These are phyloP conservation scores for Cataglyphis rosenhaueri DNA, from an alignment of 2,888 invertebrate species.

Conservation along the genomic window DNA sequence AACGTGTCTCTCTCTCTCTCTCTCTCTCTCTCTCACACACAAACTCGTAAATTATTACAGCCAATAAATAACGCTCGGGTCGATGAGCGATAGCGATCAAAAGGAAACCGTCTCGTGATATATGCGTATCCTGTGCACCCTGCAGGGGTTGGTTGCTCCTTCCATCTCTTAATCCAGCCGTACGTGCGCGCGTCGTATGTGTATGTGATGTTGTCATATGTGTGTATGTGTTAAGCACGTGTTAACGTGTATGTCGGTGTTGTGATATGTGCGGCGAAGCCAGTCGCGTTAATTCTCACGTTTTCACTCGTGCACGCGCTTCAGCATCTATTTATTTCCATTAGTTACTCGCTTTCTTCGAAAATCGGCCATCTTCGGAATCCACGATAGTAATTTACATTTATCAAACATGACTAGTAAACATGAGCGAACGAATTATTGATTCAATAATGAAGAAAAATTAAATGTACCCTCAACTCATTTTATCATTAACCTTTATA, in stretches of 20 bases:
- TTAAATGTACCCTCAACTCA: background rate
- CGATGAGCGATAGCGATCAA: slow-evolving; percentile 64
- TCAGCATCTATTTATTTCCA: slow-evolving; percentile 45
- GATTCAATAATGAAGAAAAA: background rate
- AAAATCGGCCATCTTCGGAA: slow-evolving; percentile 18
- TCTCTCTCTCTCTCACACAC: slow-evolving; percentile 13
- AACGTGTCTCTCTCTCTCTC: slow-evolving; percentile 26
- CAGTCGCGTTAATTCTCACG: slow-evolving; percentile 72
- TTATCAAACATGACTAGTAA: background rate
- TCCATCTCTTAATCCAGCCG: slow-evolving; percentile 54
- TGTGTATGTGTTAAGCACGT: slow-evolving; percentile 25
- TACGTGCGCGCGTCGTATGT: background rate
- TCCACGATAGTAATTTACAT: background rate
- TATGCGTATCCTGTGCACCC: slow-evolving; percentile 53
- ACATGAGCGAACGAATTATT: background rate
- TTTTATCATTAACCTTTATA: background rate
- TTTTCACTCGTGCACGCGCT: slow-evolving; percentile 51
- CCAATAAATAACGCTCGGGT: slow-evolving; percentile 58
- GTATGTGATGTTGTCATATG: slow-evolving; percentile 9
- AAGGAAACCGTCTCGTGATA: slow-evolving; percentile 57
- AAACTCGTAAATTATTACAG: slow-evolving; percentile 54
- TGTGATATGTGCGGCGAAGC: slow-evolving; percentile 78
- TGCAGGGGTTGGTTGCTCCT: slow-evolving; percentile 46
- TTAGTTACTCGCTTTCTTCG: slow-evolving; percentile 40
- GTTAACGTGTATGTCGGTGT: slow-evolving; percentile 54